Evolutionary conservation across 1,140 invertebrate genomes (phyloP).

Genomic region (Atopsyche davidsoni): DNA sequence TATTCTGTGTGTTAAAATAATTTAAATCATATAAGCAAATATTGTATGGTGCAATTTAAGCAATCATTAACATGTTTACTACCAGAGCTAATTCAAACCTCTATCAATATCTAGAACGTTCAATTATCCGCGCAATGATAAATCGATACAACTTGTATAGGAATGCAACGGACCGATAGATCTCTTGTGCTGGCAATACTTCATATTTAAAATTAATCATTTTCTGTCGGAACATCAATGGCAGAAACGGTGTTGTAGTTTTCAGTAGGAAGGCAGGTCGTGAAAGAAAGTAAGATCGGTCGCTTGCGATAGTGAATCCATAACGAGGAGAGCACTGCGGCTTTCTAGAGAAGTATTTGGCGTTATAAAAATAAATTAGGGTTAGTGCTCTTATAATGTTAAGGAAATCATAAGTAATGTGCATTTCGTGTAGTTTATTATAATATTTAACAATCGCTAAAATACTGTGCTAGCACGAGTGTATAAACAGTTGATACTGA

Average conservation of each 20-base stretch:
- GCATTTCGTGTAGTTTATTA: no score
- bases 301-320: background rate
- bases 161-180: background rate
- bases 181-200: no score
- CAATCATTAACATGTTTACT: background rate
- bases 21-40: background rate
- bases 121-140: background rate
- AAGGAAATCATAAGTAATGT: no score
- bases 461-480: no score
- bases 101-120: conserved; percentile 2
- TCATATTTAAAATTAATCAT: background rate
- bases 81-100: background rate
- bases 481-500: no score
- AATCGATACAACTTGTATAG: background rate
- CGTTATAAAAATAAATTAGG: no score
- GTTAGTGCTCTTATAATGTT: no score
- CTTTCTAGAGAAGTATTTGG: no score
- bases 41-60: conserved; percentile 3
- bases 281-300: conserved; percentile 13
- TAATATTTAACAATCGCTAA: no score
- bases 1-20: no score
- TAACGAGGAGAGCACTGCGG: conserved; percentile 3
- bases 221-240: background rate
- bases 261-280: background rate
- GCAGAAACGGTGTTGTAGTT: conserved; percentile 1